Evolutionary conservation across 2,888 invertebrate genomes (phyloP), one percentile per base, ranked within the genome.

Genomic region (Sphaeridia pumilis): DNA sequence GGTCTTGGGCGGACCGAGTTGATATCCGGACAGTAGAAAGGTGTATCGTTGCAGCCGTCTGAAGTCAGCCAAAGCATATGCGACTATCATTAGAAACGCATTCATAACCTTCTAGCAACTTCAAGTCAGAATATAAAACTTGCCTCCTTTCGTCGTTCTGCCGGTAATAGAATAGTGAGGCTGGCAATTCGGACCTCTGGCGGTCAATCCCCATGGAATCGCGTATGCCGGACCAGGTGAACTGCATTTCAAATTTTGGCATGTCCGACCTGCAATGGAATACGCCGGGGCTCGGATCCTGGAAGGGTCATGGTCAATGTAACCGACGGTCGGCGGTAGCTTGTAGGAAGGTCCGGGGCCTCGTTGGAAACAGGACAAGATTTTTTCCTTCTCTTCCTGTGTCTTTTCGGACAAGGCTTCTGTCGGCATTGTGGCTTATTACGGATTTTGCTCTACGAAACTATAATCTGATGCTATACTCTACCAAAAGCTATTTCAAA

Each of bases 301-400:
- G 7, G 79, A 77, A 21, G 76, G 74, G 71, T 82, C 82, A 70
- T 83, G 82, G 20, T 69, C 65, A 12, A 71, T 68, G 68, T 72
- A 79, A 2, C 83, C 82, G 34, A 78, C 75, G 24, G 78, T 75
- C 1, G 79, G 70, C 14, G 80, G 81, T 55, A 83, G 72, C 68
- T 68, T 66, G 69, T 76, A 77, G 57, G 78, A 79, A 26, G 82
- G 82, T 2, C 82, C 82, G 48, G 83, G 83, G 45, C 82, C 82
- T 21, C 42, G 27, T 17, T 38, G 10, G 17, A 38, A 17, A 1
- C 50, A 54, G 10, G 50, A 53, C 28, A 58, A 31, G n/a, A 47
- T 38, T 10, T 38, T 43, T 35, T 48, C 49, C 35, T 52, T 50
- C 21, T 56, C 48, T 48, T 58, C 55, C 2, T 34, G 44, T 14